Evolutionary conservation across 2,113 vertebrate species (phyloP), one percentile per base, ranked within the genome.

Genomic region (Physeter macrocephalus): DNA sequence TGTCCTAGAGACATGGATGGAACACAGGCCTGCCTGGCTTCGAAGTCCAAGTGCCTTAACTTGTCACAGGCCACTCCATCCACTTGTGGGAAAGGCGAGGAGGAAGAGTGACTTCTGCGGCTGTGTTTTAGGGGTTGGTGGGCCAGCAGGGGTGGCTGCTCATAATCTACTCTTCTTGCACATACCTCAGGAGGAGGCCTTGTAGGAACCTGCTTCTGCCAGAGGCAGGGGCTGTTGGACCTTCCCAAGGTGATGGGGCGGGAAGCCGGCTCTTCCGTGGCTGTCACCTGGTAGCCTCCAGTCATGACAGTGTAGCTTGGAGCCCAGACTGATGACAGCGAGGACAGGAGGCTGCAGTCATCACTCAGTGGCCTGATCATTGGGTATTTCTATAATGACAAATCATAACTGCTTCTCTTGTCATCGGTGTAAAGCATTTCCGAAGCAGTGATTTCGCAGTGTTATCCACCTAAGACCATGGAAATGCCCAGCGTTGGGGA

Each of bases 361-460:
- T 94, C 83, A 90, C 87, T 94, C 78, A 29, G 93, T 72, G 72
- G 87, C 90, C 64, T 96, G 92, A 66, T 95, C 96, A 94, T 88
- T 78, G n/a, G 80, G 49, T 96, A 80, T 67, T 94, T 96, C 93
- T 97, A 77, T 96, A 97, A 97, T 71, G 88, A 90, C 67, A 97
- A 92, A 92, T 97, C 95, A 96, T 67, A 97, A 81, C 64, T 89
- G 59, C 89, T 62, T 89, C 95, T 92, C 94, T 85, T 87, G 92
- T 97, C 46, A 43, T 80, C 90, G 59, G 75, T 34, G 39, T 93
- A 77, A 25, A 95, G 92, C 52, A 93, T 34, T 95, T 97, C 49
- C 0, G 3, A 97, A 95, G 52, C 7, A 3, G n/a, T 96, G 66
- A 78, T 92, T 97, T 97, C 80, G 59, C 59, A 46, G 80, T 93